Evolutionary conservation across 2,888 invertebrate species (phyloP).

Genomic region (Cataglyphis albicans): DNA sequence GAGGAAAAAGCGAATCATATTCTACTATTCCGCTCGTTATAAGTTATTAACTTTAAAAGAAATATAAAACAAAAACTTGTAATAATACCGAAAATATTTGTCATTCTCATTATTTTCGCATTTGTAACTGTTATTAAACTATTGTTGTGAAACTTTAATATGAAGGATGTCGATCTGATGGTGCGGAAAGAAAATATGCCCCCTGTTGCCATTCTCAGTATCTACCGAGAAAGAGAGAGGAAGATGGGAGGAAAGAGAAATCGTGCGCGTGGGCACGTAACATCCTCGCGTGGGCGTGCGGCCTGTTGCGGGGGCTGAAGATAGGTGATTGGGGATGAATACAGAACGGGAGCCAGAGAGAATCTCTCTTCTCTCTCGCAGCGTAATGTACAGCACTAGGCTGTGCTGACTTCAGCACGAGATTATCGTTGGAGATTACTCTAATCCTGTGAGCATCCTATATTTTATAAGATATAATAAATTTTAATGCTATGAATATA

Average conservation of each 20-base stretch:
- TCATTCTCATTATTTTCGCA: slow-evolving; percentile 11
- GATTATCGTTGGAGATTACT: neutral
- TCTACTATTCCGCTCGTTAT: too few relatives aligned
- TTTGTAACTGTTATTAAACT: neutral
- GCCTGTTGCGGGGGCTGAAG: slow-evolving; percentile 76
- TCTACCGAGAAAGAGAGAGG: neutral
- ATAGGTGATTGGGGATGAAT: slow-evolving; percentile 62
- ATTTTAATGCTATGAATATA: neutral
- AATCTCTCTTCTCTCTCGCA: slow-evolving; percentile 29
- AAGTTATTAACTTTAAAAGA: neutral
- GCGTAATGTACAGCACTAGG: neutral
- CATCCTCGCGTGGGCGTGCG: slow-evolving; percentile 76
- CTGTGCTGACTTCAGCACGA: neutral
- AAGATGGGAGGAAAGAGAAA: slow-evolving; percentile 2
- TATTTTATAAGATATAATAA: neutral
- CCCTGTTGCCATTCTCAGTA: neutral
- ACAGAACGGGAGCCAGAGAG: slow-evolving; percentile 45
- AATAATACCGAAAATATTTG: neutral
- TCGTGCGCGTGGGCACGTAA: slow-evolving; percentile 61
- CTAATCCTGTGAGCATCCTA: neutral
- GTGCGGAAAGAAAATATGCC: slow-evolving; percentile 30
- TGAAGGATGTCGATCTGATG: slow-evolving; percentile 22
- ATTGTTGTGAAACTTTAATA: neutral
- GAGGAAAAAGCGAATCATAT: too few relatives aligned
- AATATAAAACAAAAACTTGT: too few relatives aligned